Evolutionary conservation across 2,888 invertebrate species (phyloP), one percentile per base, ranked within the genome.

Genomic region (Smittia aterrima): DNA sequence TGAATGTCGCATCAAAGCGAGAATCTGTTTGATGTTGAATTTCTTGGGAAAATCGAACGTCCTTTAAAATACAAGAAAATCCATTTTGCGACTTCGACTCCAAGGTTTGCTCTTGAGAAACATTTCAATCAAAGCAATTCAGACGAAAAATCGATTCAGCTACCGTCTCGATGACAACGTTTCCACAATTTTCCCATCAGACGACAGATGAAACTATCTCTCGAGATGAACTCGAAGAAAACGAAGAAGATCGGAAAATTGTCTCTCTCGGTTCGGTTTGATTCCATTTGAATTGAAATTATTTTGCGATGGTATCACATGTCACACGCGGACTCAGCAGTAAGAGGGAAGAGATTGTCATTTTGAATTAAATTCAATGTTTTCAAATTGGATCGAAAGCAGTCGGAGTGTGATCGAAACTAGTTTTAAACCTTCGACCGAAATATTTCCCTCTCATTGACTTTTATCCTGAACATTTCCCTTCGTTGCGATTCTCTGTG

Each of bases 331-430:
- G 47, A 16, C 22, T 47, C n/a, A 3, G 58, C 7, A 22, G 47
- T n/a, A 13, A 16, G 16, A 16, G 47, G 47, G 16, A 47, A 47
- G 38, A 4, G 4, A 13, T 16, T 58, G 58, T 58, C 58, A 58
- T 58, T 3, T 58, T 58, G 58, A 58, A 58, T 58, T 58, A 58
- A 58, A 58, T 58, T 58, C 22, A 6, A 58, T 58, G 58, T 58
- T 22, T 58, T 22, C 20, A 58, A 58, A 58, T 22, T 18, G 58
- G n/a, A 22, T 58, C 38, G 47, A 47, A 16, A 47, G 47, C n/a
- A n/a, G 16, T 58, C 20, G 22, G 47, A 32, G 32, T 6, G 32
- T 6, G 32, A 32, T 9, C 9, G 32, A 32, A 22, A 22, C 18
- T 58, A 22, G 58, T 58, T 18, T 18, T 13, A 22, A 58, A 58